Percentiles rank a stretch among this genome's conserved stretches.
phyloP scores from a whole-genome alignment of 2,888 invertebrate species.

The Choreutis nemorana region DNA sequence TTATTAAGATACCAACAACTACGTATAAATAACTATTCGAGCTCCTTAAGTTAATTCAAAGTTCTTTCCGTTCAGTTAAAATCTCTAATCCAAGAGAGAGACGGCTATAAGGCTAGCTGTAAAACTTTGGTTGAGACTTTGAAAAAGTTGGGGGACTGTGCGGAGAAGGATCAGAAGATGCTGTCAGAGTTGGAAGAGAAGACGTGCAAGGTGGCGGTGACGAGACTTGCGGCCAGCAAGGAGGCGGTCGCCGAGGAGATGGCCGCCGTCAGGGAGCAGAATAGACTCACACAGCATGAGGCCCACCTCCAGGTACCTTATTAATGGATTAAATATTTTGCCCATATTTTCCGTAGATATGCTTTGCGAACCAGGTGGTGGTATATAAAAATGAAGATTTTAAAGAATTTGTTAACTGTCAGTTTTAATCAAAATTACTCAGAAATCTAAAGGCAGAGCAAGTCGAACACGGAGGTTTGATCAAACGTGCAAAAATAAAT shows the following conservation, averaged over 20 bases:
- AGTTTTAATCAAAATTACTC: no score
- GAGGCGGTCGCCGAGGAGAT: conserved; percentile 25
- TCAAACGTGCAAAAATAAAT: no score
- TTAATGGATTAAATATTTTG: background rate
- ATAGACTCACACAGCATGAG: conserved; percentile 30
- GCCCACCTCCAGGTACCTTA: conserved; percentile 34
- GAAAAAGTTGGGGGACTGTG: conserved; percentile 17
- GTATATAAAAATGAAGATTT: no score
- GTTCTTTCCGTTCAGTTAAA: conserved; percentile 25
- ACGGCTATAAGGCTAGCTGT: conserved; percentile 23
- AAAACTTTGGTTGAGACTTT: conserved; percentile 17
- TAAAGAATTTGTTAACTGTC: no score
- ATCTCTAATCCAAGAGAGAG: conserved; percentile 32
- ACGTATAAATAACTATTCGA: background rate
- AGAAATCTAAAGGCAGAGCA: no score
- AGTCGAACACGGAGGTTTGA: no score
- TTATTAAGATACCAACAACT: background rate
- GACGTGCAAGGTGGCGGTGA: conserved; percentile 26
- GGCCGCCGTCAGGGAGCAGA: conserved; percentile 27
- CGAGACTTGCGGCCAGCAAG: conserved; percentile 24
- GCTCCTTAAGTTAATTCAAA: no score
- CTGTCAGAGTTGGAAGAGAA: conserved; percentile 25
- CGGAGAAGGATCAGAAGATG: conserved; percentile 20
- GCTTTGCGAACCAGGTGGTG: no score
- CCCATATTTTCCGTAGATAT: no score